Evolutionary conservation across 1,140 invertebrate genomes (phyloP), one percentile per base, ranked within the genome.

Genomic region (Ladona fulva): DNA sequence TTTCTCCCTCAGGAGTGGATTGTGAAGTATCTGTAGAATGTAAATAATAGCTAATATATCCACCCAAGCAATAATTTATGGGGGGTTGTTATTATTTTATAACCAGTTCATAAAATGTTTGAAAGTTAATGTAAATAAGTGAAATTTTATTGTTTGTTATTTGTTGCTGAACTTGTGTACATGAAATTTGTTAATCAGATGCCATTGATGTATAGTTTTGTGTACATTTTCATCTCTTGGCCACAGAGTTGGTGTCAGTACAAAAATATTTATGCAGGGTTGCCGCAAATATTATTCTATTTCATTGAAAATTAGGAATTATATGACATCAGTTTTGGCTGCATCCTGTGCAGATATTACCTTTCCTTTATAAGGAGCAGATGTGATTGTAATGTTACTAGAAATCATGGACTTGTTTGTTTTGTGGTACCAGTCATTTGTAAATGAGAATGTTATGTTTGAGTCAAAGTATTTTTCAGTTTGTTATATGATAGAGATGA

Each of bases 251-350:
- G 52, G 14, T 66, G 52, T 66, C 52, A 66, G 52, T 66, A 66
- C 52, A 66, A 66, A 66, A 66, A 66, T 66, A 66, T 66, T 66
- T 66, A 66, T 66, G 52, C 52, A 66, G 52, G 52, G n/a, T 66
- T 66, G 52, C 52, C 29, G 8, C 29, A 37, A 37, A 37, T 8
- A 37, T 5, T 37, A 37, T 37, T 37, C 8, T 37, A 5, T 8
- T 37, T 37, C n/a, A n/a, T 37, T 37, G 29, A 37, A 37, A 37
- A 37, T 37, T 37, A 37, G 1, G 29, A 37, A 37, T 37, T 37
- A 37, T 37, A 37, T 37, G 8, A 37, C 3, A 37, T 1, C 3
- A 37, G 29, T 1, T 37, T 37, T 37, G 29, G 29, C 29, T 37
- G 29, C 29, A 37, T 37, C 29, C 29, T 37, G 29, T 1, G 29